Percentiles rank a stretch among this genome's conserved stretches.
These are phyloP conservation scores for Hirtodrosophila confusa DNA, from an alignment of 2,888 invertebrate genomes.

Conservation along the genomic window DNA sequence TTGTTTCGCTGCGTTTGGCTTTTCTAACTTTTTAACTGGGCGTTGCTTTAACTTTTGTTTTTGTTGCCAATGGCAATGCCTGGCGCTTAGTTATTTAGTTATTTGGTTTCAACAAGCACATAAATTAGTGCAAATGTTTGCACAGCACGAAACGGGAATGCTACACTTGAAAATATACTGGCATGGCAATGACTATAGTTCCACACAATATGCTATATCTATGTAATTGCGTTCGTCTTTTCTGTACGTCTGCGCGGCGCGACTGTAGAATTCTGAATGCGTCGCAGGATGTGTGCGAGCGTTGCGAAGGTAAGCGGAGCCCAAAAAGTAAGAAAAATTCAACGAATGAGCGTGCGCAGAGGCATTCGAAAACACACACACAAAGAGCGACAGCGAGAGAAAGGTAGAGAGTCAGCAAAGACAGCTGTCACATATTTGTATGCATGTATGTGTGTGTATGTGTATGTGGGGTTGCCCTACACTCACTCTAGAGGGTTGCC, in stretches of 20 bases:
- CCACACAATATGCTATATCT: neutral
- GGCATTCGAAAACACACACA: conserved; percentile 38
- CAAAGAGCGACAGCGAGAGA: conserved; percentile 2
- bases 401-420: conserved; percentile 13
- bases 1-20: conserved; percentile 2
- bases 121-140: conserved; percentile 58
- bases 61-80: conserved; percentile 75
- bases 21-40: conserved; percentile 14
- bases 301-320: too few species aligned
- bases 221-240: neutral
- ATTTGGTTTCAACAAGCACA: conserved; percentile 57
- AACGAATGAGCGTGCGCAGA: conserved; percentile 68
- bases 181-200: conserved; percentile 2
- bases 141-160: conserved; percentile 35
- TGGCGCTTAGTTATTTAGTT: conserved; percentile 44
- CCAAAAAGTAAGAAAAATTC: conserved; percentile 8
- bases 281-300: conserved; percentile 49
- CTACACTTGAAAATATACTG: conserved; percentile 28
- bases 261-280: conserved; percentile 49
- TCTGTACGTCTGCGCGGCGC: conserved; percentile 66
- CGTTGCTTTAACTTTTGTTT: conserved; percentile 19
- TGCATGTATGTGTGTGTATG: neutral
- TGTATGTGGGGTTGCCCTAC: conserved; percentile 44
- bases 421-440: conserved; percentile 45
- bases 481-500: conserved; percentile 36